Base-by-base conservation (phyloP, 2,888 invertebrate genomes). In the Lymantria monacha region DNA sequence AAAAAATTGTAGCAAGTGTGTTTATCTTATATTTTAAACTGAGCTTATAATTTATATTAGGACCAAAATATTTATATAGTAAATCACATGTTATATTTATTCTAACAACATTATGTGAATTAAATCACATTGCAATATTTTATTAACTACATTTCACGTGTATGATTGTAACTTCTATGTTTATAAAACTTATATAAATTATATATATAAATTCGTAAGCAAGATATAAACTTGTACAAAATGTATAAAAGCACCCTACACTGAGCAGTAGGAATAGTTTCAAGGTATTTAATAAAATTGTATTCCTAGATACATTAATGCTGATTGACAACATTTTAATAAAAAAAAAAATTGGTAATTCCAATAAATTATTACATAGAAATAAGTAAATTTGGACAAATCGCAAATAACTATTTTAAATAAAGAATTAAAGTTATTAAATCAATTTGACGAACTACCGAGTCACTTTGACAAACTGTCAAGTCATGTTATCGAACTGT, bases 161-260 rank as follows among this genome's bases (percentile, higher is more conserved):
- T 41, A 42, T 38, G 12, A 38, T 44, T 48, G 42, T 33, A 55
- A 56, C 42, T 52, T 50, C 47, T 49, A 50, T 48, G 44, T 44
- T 37, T 30, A 49, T 44, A 55, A 44, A 51, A 41, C 30, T 2
- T 42, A 37, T 48, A 45, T 54, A 48, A 45, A 49, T 37, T 50
- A 47, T 44, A 49, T 44, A 61, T 50, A 55, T 63, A 66, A 70
- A 69, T 65, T 68, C 66, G 59, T 61, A 60, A 56, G 54, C 59
- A 66, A 22, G 22, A 60, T 59, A 63, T 45, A 50, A 62, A 62
- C 51, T 57, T 55, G 59, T 57, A 49, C 49, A 65, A 61, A 59
- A 52, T 55, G 48, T 62, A 59, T 61, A 66, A 67, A 72, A 72
- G 70, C 70, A 66, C 65, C n/a, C 70, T 63, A 55, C 66, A 45